Base-by-base conservation (phyloP, 2,888 invertebrate genomes). In the Drosophila austrosaltans region DNA sequence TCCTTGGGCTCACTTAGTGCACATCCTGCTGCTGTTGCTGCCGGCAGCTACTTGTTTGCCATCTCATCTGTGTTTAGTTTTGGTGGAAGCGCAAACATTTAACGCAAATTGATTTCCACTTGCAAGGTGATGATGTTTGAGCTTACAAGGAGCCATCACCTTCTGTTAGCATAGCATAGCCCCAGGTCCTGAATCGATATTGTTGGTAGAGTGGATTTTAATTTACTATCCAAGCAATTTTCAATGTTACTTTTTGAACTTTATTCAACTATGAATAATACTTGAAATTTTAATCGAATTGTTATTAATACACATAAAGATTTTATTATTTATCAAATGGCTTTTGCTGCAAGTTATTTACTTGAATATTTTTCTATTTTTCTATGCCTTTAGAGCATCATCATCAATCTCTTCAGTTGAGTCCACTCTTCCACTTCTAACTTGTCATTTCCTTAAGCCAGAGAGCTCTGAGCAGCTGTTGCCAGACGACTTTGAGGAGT, bases 101-200 rank as follows among this genome's bases (percentile, higher is more conserved):
- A 68, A 66, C 70, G 66, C 64, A 82, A 75, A 83, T 85, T 85
- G 81, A 77, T 83, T 85, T 77, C 68, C 75, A 77, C 77, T 76
- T 69, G 62, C 42, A 57, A 66, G 68, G 59, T 69, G 72, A 62
- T 72, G 72, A 60, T 72, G 62, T 42, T 62, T 22, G n/a, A 22
- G 25, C 58, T 53, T 53, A 72, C 25, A 44, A 20, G 16, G 53
- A 63, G 44, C 28, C 30, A n/a, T 25, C 25, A 10, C 22, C 48
- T 36, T 36, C 8, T 36, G 7, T 36, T 36, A 1, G 36, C 10
- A n/a, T n/a, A 12, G 3, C 3, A 48, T 8, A 16, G 25, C 48
- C 25, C 0, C 4, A 48, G 48, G 48, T 7, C 10, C 10, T 48
- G 22, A 22, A 48, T 48, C 10, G 48, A 48, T 48, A 36, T 36